These are phyloP conservation scores for Cliona cf. orientalis DNA, from an alignment of 37 sponge, comb jelly and placozoan genomes.

Conservation along the genomic window DNA sequence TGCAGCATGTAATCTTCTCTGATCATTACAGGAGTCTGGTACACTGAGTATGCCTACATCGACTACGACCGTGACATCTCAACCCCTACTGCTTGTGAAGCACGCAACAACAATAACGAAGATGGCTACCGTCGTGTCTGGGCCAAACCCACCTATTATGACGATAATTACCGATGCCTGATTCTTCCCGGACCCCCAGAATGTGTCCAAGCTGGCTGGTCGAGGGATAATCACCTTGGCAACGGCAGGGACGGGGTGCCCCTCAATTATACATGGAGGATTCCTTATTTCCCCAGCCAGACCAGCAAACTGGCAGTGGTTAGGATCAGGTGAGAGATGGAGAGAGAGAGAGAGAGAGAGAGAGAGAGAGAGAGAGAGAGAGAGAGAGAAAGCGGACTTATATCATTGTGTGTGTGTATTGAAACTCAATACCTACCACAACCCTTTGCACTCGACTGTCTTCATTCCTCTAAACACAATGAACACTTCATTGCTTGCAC, in stretches of 20 bases:
- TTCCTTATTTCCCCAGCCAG: constrained; percentile 83
- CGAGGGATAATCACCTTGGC: constrained; percentile 97
- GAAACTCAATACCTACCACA: too few relatives aligned
- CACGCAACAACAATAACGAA: constrained; percentile 5
- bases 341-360: constrained; percentile 26
- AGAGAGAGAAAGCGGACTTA: constrained; percentile 42
- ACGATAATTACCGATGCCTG: constrained; percentile 35
- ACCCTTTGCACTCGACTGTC: too few relatives aligned
- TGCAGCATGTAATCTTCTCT: not conserved
- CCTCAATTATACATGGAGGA: constrained; percentile 79
- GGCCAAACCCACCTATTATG: constrained; percentile 28
- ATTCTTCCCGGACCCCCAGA: constrained; percentile 72
- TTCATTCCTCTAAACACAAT: too few relatives aligned
- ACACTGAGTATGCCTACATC: constrained; percentile 71
- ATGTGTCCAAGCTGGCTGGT: constrained; percentile 85
- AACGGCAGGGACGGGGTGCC: constrained; percentile 90
- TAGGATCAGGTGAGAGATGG: constrained; percentile 73
- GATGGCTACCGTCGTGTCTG: constrained; percentile 65
- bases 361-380: constrained; percentile 57
- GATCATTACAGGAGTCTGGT: constrained; percentile 27
- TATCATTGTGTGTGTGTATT: too few relatives aligned
- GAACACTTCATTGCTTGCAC: too few relatives aligned
- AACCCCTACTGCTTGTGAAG: constrained; percentile 45
- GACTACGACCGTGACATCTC: constrained; percentile 45
- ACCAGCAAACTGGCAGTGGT: constrained; percentile 73